A percentile compares a stretch with the other conserved stretches of the same genome.
phyloP scores from a whole-genome alignment of 2,888 invertebrate species.

The Nymphalis urticae region DNA sequence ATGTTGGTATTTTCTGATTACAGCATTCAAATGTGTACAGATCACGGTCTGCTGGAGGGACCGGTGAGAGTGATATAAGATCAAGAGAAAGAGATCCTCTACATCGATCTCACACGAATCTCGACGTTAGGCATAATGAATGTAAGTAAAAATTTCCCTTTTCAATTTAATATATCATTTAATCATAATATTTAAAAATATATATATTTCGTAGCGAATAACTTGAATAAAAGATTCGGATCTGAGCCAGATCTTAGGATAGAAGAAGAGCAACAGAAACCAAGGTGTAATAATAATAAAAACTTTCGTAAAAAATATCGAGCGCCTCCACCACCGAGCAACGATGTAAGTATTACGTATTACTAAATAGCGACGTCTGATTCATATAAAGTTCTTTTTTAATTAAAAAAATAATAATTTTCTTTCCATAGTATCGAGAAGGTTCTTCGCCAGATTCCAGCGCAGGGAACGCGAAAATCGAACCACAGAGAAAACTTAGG shows the following conservation, averaged over 20 bases:
- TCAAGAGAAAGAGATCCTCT: slow-evolving; percentile 70
- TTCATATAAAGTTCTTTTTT: not conserved
- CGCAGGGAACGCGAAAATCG: slow-evolving; percentile 73
- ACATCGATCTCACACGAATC: slow-evolving; percentile 75
- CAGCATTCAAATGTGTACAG: slow-evolving; percentile 74
- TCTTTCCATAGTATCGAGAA: slow-evolving; percentile 62
- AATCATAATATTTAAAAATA: not conserved
- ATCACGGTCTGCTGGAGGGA: slow-evolving; percentile 69
- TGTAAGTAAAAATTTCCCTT: slow-evolving; percentile 49
- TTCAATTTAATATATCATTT: not conserved
- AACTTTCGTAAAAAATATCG: slow-evolving; percentile 89
- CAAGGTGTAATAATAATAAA: slow-evolving; percentile 61
- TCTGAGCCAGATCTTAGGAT: slow-evolving; percentile 87
- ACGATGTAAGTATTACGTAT: slow-evolving; percentile 59
- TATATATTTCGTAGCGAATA: slow-evolving; percentile 50
- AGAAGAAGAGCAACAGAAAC: slow-evolving; percentile 68
- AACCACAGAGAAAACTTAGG: slow-evolving; percentile 82
- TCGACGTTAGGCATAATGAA: slow-evolving; percentile 68
- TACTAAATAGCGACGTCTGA: not conserved
- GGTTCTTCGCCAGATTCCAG: slow-evolving; percentile 83
- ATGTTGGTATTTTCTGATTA: slow-evolving; percentile 33
- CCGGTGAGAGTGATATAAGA: slow-evolving; percentile 58
- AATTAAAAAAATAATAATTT: not conserved
- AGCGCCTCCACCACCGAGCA: slow-evolving; percentile 84
- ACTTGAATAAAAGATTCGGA: slow-evolving; percentile 82